Base-by-base conservation (phyloP, 2,113 vertebrate genomes). In the Cheirogaleus medius region DNA sequence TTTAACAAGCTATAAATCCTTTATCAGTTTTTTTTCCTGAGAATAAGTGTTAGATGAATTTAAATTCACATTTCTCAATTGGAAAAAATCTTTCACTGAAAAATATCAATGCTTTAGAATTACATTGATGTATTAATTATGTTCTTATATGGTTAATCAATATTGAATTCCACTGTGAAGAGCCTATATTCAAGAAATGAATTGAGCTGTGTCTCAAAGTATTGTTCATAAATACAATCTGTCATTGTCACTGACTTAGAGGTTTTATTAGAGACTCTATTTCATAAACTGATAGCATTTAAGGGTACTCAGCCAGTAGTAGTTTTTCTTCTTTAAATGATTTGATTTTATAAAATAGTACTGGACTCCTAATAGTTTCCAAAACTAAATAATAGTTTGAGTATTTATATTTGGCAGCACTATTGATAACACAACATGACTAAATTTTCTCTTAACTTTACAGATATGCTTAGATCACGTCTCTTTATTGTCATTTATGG, bases 201-300 rank as follows among this genome's bases (percentile, higher is more conserved):
- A 73, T 64, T 58, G 8, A 66, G 0, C 42, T 69, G 2, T 76
- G 4, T 94, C 17, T 71, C n/a, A 90, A 92, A 77, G 63, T 73
- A 74, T 27, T 92, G 5, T 73, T 85, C 20, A 49, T 64, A 54
- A 81, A 39, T 86, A 71, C 21, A 27, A 71, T 54, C 29, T 77
- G 32, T 90, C 34, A 69, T 74, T 76, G 15, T 54, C 44, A 88
- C n/a, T 34, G 34, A 69, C 17, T 92, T 68, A 58, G 3, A 34
- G 47, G 7, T 77, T 96, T 95, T 93, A 95, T 93, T 64, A 90
- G 42, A 37, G 21, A 73, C 2, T 85, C 11, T 83, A 18, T 78
- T 89, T 78, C 47, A 88, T 37, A 97, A 82, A 73, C 20, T 23
- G 14, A 74, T 58, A 95, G 15, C 12, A 63, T 29, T 93, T 91